Evolutionary conservation across 2,888 invertebrate genomes (phyloP).

Genomic region (Patella caerulea): DNA sequence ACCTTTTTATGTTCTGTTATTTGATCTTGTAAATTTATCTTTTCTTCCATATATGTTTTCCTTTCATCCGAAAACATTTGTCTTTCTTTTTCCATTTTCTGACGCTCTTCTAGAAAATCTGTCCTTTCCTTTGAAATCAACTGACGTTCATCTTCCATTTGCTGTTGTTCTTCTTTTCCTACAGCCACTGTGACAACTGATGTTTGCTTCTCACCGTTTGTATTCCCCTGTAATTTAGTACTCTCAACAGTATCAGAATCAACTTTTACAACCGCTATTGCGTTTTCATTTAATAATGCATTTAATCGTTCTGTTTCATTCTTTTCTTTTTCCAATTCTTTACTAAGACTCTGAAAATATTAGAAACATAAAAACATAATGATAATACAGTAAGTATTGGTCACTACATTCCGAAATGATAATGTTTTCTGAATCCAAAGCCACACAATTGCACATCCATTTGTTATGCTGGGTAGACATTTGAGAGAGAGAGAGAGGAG

Average conservation of each 20-base stretch:
- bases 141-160: conserved; percentile 44
- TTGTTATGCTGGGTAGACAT: too few species aligned
- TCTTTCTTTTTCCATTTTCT: conserved; percentile 47
- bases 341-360: too few species aligned
- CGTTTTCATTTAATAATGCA: conserved; percentile 19
- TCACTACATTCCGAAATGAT: too few species aligned
- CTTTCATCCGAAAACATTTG: conserved; percentile 43
- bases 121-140: conserved; percentile 46
- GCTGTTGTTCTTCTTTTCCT: conserved; percentile 39
- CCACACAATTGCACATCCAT: too few species aligned
- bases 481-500: too few species aligned
- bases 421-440: too few species aligned
- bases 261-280: conserved; percentile 17
- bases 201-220: conserved; percentile 8
- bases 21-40: conserved; percentile 45
- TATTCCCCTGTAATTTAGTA: conserved; percentile 8
- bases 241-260: not conserved
- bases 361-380: too few species aligned
- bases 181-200: conserved; percentile 29
- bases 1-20: conserved; percentile 45
- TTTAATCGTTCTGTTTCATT: too few species aligned
- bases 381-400: too few species aligned
- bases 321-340: too few species aligned
- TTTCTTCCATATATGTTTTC: conserved; percentile 49
- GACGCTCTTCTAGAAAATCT: conserved; percentile 45